phyloP scores from a whole-genome alignment of 2,113 vertebrate genomes.

The Cygnus buccinator region DNA sequence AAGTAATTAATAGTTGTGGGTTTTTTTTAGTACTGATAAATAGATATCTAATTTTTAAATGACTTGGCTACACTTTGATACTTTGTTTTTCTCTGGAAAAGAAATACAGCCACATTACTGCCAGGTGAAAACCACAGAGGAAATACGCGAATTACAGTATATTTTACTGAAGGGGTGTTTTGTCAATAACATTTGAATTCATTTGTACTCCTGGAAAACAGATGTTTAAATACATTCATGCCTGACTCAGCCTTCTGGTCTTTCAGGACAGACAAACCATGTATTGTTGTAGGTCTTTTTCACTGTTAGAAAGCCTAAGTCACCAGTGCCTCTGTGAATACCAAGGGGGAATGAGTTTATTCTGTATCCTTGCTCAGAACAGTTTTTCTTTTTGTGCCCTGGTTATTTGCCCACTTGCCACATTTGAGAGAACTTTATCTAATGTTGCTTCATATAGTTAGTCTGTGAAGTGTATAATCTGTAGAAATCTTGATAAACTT shows the following conservation, averaged over 20 bases:
- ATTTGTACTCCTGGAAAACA: not conserved
- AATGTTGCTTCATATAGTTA: not conserved
- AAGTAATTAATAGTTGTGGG: not conserved
- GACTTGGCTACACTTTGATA: not conserved
- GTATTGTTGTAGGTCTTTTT: not conserved
- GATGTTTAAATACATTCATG: slow-evolving; percentile 10
- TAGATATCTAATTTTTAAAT: not conserved
- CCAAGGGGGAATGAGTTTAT: not conserved
- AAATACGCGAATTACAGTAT: not conserved
- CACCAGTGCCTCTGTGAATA: not conserved
- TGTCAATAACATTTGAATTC: not conserved
- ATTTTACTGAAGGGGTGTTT: not conserved
- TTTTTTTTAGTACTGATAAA: not conserved
- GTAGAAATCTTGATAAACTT: not conserved
- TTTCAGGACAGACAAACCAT: not conserved
- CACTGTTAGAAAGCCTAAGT: not conserved
- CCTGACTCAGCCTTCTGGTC: not conserved
- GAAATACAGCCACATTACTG: not conserved
- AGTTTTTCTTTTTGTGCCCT: not conserved
- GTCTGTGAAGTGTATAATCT: not conserved
- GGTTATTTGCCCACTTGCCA: not conserved
- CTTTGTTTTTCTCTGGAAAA: not conserved
- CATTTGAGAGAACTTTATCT: not conserved
- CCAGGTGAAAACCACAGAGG: not conserved
- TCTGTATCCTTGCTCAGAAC: not conserved